Evolutionary conservation across 2,888 invertebrate species (phyloP), one percentile per base, ranked within the genome.

Genomic region (Esperia sulphurella): DNA sequence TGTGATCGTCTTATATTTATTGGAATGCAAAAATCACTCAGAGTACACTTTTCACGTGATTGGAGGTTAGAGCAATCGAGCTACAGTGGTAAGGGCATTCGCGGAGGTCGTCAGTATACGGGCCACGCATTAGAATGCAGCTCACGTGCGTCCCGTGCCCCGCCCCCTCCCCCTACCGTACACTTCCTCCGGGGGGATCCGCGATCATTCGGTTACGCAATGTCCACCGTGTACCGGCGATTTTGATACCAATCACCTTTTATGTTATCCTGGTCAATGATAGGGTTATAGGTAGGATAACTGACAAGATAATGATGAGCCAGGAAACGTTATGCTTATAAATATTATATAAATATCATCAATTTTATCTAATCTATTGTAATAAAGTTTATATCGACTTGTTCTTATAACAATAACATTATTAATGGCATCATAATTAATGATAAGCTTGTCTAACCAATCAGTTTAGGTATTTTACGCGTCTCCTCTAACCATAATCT

Each of bases 81-180:
- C 10, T 7, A 31, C 31, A 3, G 31, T 31, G 48, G 57, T 61
- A 59, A 54, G 46, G 58, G 55, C 43, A 58, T 43, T 53, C 21
- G 21, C 21, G 21, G 51, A 63, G 62, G 58, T 59, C 59, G 60
- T 59, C 59, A 59, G 48, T 59, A 63, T 68, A 62, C 65, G 64
- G 71, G 65, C 58, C 64, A 59, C 49, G 56, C 63, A 80, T 82
- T 80, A 79, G 66, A 65, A 80, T 80, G 77, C 80, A 70, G 64
- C 60, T 58, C 74, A 68, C 76, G 79, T 72, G 54, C 59, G 59
- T 52, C 55, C 65, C 58, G 57, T 63, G 50, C 52, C 61, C 63
- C 9, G 30, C 10, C 8, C 37, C n/a, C 37, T 13, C 2, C n/a
- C 55, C 65, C 58, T n/a, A 58, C 63, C 51, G 50, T 60, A 63